Evolutionary conservation across 2,797 vertebrate species (phyloP).

Genomic region (Lophius americanus): DNA sequence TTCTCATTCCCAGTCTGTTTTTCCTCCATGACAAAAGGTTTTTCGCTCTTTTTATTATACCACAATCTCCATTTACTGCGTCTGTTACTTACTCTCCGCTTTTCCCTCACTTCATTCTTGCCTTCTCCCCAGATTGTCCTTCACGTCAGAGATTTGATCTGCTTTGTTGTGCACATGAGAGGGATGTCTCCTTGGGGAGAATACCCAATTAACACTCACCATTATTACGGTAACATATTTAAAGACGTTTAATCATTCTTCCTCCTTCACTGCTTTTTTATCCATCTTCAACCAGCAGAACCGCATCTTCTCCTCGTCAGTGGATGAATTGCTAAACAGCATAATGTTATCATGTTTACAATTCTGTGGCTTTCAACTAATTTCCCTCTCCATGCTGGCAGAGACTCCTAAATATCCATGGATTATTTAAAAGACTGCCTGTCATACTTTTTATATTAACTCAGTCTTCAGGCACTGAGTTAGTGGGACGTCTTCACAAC

Average conservation of each 20-base stretch:
- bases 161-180: conserved; percentile 42
- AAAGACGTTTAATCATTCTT: conserved; percentile 42
- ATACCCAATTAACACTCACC: conserved; percentile 43
- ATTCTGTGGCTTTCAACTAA: not conserved
- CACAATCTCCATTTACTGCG: conserved; percentile 30
- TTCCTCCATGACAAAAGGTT: conserved; percentile 50
- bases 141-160: conserved; percentile 44
- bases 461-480: not conserved
- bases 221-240: conserved; percentile 42
- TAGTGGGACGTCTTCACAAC: not conserved
- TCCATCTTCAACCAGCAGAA: conserved; percentile 27
- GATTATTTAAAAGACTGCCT: conserved; percentile 14
- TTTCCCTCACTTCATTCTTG: not conserved
- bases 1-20: conserved; percentile 25
- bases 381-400: not conserved
- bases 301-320: conserved; percentile 1
- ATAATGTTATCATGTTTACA: conserved; percentile 1
- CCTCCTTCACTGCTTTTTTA: conserved; percentile 16
- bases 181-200: conserved; percentile 26
- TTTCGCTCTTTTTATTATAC: conserved; percentile 43
- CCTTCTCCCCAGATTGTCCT: conserved; percentile 27
- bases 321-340: conserved; percentile 7
- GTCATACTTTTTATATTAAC: not conserved
- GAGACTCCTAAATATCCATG: not conserved
- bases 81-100: not conserved